A percentile compares a stretch with the other conserved stretches of the same genome.
phyloP scores from a whole-genome alignment of 2,888 invertebrate genomes.

The Callimorpha dominula region DNA sequence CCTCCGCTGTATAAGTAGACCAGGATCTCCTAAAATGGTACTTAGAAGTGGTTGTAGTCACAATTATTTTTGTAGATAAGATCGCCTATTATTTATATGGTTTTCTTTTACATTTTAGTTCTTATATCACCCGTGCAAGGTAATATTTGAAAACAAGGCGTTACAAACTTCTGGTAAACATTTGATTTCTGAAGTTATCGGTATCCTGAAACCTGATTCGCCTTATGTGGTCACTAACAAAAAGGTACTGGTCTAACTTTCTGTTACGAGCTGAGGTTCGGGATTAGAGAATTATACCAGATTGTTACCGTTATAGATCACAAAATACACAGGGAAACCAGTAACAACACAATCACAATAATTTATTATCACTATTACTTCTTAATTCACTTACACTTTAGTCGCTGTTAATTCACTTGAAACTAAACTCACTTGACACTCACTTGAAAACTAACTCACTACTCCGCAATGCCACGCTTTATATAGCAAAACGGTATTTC shows the following conservation, averaged over 20 bases:
- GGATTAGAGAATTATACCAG: no score
- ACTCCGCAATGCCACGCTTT: no score
- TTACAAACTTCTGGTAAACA: neutral
- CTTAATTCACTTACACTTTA: no score
- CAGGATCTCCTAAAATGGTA: neutral
- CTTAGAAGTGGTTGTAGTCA: neutral
- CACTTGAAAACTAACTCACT: no score
- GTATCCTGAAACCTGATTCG: neutral
- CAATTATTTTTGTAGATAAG: neutral
- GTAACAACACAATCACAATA: no score
- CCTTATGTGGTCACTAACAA: neutral
- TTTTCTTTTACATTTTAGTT: neutral
- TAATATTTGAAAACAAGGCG: neutral
- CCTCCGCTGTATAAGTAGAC: neutral
- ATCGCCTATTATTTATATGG: neutral
- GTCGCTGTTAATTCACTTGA: no score
- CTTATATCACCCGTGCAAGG: neutral
- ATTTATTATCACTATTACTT: no score
- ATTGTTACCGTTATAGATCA: no score
- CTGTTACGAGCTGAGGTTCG: no score
- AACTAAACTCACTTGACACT: no score
- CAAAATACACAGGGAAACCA: no score
- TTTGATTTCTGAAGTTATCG: neutral
- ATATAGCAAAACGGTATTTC: no score
- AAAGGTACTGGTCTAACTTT: neutral